A percentile compares a stretch with the other conserved stretches of the same genome.
These are phyloP conservation scores for Capromys pilorides DNA, from an alignment of 2,797 vertebrate species.

Conservation along the genomic window DNA sequence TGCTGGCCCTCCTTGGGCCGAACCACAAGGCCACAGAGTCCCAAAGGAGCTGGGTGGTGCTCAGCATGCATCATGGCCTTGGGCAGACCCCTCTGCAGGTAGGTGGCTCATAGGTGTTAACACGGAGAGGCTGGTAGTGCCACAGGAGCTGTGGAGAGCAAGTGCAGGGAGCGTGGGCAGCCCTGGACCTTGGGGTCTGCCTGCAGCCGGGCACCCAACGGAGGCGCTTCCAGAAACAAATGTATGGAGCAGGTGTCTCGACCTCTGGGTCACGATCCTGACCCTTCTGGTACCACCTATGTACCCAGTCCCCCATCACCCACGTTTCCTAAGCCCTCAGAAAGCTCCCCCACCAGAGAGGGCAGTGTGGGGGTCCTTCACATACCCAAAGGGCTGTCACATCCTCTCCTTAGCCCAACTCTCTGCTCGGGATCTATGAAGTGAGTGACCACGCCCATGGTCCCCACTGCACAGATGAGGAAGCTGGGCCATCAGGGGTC, in stretches of 20 bases:
- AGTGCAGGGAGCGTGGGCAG: rapidly evolving
- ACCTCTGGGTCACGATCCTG: neutral
- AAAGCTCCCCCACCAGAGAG: neutral
- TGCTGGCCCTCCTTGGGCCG: neutral
- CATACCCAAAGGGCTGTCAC: neutral
- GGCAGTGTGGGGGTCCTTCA: neutral
- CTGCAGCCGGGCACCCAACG: neutral
- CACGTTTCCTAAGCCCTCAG: neutral
- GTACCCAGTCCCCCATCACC: neutral
- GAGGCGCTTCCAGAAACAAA: neutral
- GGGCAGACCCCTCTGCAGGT: neutral
- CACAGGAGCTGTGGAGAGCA: rapidly evolving
- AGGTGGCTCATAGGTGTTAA: neutral
- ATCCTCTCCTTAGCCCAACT: neutral
- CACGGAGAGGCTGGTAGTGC: neutral
- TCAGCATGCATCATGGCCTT: neutral
- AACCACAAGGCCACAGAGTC: neutral
- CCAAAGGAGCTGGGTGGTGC: neutral
- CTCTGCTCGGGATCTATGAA: neutral
- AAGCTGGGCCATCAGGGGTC: neutral
- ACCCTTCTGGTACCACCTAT: neutral
- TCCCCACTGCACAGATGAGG: neutral
- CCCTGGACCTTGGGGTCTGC: rapidly evolving
- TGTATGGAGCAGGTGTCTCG: neutral
- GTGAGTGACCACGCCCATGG: neutral